Conservation (phyloP, 2,888 invertebrate species). For the Ophion ellenae region DNA sequence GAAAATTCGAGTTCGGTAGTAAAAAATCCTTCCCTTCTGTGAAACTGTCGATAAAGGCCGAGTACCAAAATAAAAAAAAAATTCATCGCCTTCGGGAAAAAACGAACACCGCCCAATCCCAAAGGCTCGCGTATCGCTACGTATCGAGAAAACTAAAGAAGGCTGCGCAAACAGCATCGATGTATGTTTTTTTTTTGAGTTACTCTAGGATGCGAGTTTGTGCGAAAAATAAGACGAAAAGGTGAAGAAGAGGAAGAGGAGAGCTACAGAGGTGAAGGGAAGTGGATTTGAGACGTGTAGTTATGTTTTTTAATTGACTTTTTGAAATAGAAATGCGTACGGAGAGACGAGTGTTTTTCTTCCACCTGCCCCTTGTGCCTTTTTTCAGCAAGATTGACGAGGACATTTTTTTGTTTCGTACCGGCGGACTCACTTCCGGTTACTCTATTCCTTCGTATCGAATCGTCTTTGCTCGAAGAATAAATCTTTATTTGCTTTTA, state of each 20-base stretch:
- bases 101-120: neutral
- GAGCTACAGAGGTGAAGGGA: constrained; percentile 79
- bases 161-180: neutral
- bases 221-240: constrained; percentile 15
- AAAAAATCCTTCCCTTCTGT: too few species aligned
- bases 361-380: neutral
- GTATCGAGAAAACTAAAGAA: constrained; percentile 73
- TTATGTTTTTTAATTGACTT: constrained; percentile 83
- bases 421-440: too few species aligned
- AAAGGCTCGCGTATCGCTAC: constrained; percentile 73
- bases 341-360: constrained; percentile 76
- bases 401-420: neutral
- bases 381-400: neutral
- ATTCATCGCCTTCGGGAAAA: too few species aligned
- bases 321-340: constrained; percentile 83
- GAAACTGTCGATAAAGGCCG: too few species aligned
- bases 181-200: neutral
- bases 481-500: too few species aligned
- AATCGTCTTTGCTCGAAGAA: too few species aligned
- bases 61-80: too few species aligned
- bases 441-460: too few species aligned
- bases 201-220: constrained; percentile 72
- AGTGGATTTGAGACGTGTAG: constrained; percentile 78
- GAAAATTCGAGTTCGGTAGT: too few species aligned
- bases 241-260: constrained; percentile 68